Base-by-base conservation (phyloP, 2,113 vertebrate genomes). In the Proteles cristata region DNA sequence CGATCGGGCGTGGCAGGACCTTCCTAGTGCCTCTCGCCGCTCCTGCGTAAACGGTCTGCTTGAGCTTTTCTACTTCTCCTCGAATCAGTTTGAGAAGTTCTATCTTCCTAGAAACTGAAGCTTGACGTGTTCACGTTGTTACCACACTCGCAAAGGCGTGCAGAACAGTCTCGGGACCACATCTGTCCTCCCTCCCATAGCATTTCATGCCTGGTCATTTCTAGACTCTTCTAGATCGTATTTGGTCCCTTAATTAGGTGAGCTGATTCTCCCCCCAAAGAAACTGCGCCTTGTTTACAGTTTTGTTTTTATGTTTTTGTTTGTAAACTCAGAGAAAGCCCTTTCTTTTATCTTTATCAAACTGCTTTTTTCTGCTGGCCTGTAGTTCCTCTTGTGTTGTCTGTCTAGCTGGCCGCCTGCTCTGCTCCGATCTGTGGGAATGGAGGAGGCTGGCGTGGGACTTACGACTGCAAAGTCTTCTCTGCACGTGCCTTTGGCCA, bases 151-250 rank as follows among this genome's bases (percentile, higher is more conserved):
- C 14, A 48, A 26, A 48, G 74, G 31, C 1, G 14, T 9, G 25
- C 43, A 45, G 35, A 73, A 12, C 25, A 7, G 26, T 26, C 73
- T 45, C 39, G 4, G 6, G 43, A 31, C 25, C 14, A 14, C 4
- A 26, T 4, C 2, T 14, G 26, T 16, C 16, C 43, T 48, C 43
- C 12, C 14, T 15, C 39, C 73, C 12, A 7, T 0, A 2, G 73
- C 5, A 14, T 11, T 15, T 43, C 43, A 43, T 48, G 25, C 43
- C 43, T 26, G 14, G 25, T 76, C 39, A 3, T 0, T 76, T 76
- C 39, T 2, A 4, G 7, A 16, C 15, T 1, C 26, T 4, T 4
- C 74, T 45, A 1, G 7, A 16, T 16, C 0, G 43, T 9, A 1
- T 26, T 28, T 35, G 35, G 69, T 0, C 43, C 7, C 39, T 28